Base-by-base conservation (phyloP, 1,140 invertebrate genomes). In the Chelonus insularis region DNA sequence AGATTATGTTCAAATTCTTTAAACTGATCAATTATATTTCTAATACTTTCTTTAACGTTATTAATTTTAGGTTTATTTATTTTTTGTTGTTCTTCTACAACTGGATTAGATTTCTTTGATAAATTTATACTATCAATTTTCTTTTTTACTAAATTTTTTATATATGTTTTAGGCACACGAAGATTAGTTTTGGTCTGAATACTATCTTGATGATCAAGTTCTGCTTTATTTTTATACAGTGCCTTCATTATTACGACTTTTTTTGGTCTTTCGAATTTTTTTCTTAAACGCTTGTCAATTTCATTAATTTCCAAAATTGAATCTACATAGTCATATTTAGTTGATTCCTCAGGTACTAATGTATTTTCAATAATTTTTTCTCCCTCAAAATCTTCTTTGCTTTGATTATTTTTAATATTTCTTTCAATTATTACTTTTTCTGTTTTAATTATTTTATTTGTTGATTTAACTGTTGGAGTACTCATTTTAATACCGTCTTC, bases 21-120 rank as follows among this genome's bases (percentile, higher is more conserved):
- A 57, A 82, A 80, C 57, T 80, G 77, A 54, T 70, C 69, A 62
- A 82, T 79, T 64, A 82, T 81, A 51, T 76, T 79, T 58, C 67
- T 71, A 56, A 82, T 80, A 50, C 69, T 80, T 57, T 81, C 76
- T 59, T 72, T 75, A n/a, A 80, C 69, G 39, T 72, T 73, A 12
- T 18, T n/a, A 4, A 68, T 37, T 58, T 47, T 58, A 9, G 34
- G 25, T 14, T 57, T 45, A 37, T 18, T 68, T 47, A 23, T 60
- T 68, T 45, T 39, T 34, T 47, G 66, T 41, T 18, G 39, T 9
- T 63, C 41, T 37, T 45, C 14, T 29, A 29, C 3, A 4, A 29
- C 7, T 29, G 7, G 7, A 29, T 29, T 3, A 4, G 25, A 7
- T 7, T 29, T 29, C 25, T 29, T 29, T 29, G 3, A 7, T 29